phyloP scores from a whole-genome alignment of 1,140 invertebrate species.

The Trigoniulus corallinus region DNA sequence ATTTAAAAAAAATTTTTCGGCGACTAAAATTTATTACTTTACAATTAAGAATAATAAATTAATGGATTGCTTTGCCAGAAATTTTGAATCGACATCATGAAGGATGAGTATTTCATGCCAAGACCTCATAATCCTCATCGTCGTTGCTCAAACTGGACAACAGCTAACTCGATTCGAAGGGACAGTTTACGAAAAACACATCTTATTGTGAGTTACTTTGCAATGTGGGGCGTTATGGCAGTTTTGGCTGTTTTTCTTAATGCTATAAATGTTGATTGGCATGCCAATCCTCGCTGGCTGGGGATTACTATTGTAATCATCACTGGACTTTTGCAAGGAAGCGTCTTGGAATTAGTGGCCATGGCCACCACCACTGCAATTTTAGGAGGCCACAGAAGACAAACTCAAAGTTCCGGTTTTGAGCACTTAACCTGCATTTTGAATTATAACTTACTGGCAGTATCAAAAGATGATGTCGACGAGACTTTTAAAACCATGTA shows the following conservation, averaged over 20 bases:
- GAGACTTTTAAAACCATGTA: slow-evolving; percentile 22
- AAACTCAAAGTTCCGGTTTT: slow-evolving; percentile 9
- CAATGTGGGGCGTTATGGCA: slow-evolving; percentile 15
- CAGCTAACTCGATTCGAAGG: not conserved
- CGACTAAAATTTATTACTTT: no score
- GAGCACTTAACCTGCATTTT: slow-evolving; percentile 17
- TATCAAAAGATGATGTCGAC: slow-evolving; percentile 19
- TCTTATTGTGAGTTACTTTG: slow-evolving; percentile 18
- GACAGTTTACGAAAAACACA: not conserved
- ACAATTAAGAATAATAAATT: no score
- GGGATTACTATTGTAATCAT: slow-evolving; percentile 17
- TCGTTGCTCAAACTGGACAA: no score
- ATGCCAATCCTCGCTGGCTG: slow-evolving; percentile 14
- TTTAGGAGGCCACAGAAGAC: slow-evolving; percentile 16
- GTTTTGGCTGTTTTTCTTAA: slow-evolving; percentile 15
- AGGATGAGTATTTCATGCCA: no score
- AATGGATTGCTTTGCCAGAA: no score
- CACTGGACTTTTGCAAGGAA: slow-evolving; percentile 18
- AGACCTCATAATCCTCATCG: no score
- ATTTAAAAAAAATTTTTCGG: no score
- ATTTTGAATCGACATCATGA: no score
- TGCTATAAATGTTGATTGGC: slow-evolving; percentile 19
- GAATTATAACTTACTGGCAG: slow-evolving; percentile 22
- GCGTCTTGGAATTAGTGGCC: slow-evolving; percentile 19
- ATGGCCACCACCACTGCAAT: slow-evolving; percentile 19